Conservation (phyloP, 2,113 vertebrate genomes). For the Apus apus region DNA sequence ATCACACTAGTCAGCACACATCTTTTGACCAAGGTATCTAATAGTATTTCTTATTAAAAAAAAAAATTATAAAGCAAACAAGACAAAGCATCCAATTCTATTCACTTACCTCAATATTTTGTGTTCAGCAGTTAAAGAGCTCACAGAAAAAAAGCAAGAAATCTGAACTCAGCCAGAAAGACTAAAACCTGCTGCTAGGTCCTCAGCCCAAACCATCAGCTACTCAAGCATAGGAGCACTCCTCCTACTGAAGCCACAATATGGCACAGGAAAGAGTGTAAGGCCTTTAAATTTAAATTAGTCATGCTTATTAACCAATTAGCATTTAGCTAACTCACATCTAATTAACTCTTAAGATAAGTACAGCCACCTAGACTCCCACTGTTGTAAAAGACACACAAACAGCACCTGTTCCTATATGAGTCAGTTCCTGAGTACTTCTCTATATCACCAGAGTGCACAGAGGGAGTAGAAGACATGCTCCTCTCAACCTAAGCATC, state of each 20-base stretch:
- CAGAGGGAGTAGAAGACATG: not conserved
- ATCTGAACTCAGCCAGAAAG: not conserved
- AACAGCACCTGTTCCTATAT: no score
- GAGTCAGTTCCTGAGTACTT: not conserved
- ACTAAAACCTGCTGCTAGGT: rapidly evolving
- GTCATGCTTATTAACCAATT: not conserved
- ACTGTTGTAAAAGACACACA: not conserved
- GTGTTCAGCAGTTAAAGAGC: not conserved
- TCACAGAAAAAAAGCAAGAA: not conserved
- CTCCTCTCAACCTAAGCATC: not conserved
- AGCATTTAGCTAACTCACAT: not conserved
- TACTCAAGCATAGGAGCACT: rapidly evolving
- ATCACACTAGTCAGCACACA: not conserved
- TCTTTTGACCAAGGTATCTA: not conserved
- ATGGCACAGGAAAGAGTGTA: not conserved
- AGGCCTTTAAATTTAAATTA: not conserved
- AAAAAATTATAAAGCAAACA: not conserved
- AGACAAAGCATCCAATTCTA: not conserved
- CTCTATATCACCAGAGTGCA: not conserved
- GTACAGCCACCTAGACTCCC: rapidly evolving
- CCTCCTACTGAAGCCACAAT: rapidly evolving
- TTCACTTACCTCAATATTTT: not conserved
- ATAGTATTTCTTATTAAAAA: not conserved
- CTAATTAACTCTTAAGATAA: not conserved
- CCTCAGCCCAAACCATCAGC: not conserved